Percentiles rank a stretch among this genome's conserved stretches.
phyloP scores from a whole-genome alignment of 2,888 invertebrate genomes.

The Andrena hattorfiana region DNA sequence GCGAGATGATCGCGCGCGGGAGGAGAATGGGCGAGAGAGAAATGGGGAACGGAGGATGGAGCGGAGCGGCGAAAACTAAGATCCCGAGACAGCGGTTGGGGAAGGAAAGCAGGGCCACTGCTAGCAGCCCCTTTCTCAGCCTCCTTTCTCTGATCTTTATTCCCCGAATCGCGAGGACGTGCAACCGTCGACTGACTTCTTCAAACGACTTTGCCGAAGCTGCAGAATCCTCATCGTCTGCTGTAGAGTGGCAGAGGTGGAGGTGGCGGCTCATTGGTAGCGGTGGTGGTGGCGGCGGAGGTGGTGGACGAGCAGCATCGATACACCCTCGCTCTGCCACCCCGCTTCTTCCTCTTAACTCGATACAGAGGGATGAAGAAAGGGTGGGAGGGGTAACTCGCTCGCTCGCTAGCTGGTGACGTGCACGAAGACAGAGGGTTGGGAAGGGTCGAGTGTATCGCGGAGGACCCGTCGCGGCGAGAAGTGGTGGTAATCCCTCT shows the following conservation, averaged over 20 bases:
- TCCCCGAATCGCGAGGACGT: constrained; percentile 69
- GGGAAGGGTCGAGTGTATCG: constrained; percentile 73
- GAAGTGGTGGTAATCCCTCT: constrained; percentile 78
- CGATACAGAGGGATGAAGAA: constrained; percentile 70
- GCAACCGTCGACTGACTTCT: constrained; percentile 79
- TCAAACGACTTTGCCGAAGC: constrained; percentile 83
- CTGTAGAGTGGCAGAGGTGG: constrained; percentile 68
- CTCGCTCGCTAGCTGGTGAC: constrained; percentile 58
- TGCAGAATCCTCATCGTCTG: constrained; percentile 80
- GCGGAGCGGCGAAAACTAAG: background rate
- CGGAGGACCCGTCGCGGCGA: constrained; percentile 62
- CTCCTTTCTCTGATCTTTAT: constrained; percentile 39
- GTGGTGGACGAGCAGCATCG: constrained; percentile 65
- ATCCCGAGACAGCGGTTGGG: background rate
- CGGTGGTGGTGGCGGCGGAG: constrained; percentile 55
- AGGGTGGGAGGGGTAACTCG: constrained; percentile 66
- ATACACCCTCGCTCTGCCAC: constrained; percentile 51
- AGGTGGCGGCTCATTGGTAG: constrained; percentile 64
- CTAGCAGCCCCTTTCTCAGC: background rate
- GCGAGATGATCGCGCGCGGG: background rate
- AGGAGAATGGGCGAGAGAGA: background rate
- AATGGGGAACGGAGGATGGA: background rate
- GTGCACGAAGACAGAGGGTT: constrained; percentile 68
- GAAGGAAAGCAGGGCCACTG: constrained; percentile 6
- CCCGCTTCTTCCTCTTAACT: constrained; percentile 65